These are phyloP conservation scores for Gambusia yucatana DNA, from an alignment of 2,797 vertebrate genomes.

Conservation along the genomic window DNA sequence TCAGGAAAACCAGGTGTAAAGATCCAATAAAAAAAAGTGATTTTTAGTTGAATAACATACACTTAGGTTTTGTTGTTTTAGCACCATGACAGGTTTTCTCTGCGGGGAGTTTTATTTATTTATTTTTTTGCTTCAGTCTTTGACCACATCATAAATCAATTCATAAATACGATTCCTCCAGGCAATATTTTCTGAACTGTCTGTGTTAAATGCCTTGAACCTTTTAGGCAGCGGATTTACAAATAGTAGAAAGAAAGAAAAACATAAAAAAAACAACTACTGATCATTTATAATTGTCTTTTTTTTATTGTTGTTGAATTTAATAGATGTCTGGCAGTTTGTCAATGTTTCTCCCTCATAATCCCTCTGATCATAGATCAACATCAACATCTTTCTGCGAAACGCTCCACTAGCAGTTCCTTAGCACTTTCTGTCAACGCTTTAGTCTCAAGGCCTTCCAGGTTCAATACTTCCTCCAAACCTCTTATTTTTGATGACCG, in stretches of 20 bases:
- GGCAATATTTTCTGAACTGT: slow-evolving; percentile 3
- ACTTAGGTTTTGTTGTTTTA: slow-evolving; percentile 10
- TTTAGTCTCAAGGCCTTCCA: slow-evolving; percentile 2
- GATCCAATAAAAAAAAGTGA: neutral
- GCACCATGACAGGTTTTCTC: slow-evolving; percentile 10
- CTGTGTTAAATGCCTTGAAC: slow-evolving; percentile 17
- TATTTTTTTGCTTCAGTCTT: neutral
- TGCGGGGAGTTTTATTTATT: neutral
- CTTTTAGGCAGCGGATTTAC: slow-evolving; percentile 6
- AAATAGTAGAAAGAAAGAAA: slow-evolving; percentile 1
- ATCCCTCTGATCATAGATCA: slow-evolving; percentile 13
- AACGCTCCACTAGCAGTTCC: neutral
- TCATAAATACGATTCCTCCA: neutral
- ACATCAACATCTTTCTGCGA: slow-evolving; percentile 2
- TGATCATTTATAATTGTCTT: slow-evolving; percentile 4
- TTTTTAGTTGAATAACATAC: neutral
- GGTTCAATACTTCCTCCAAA: neutral
- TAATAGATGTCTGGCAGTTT: slow-evolving; percentile 76
- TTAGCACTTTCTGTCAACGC: neutral
- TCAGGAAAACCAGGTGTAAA: neutral
- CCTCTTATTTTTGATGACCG: neutral
- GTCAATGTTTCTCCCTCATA: slow-evolving; percentile 26
- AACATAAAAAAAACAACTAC: neutral
- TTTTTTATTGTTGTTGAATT: slow-evolving; percentile 26
- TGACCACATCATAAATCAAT: slow-evolving; percentile 15